Percentiles rank a stretch among this genome's conserved stretches.
These are phyloP conservation scores for Geotrupes spiniger DNA, from an alignment of 2,888 invertebrate genomes.

Conservation along the genomic window DNA sequence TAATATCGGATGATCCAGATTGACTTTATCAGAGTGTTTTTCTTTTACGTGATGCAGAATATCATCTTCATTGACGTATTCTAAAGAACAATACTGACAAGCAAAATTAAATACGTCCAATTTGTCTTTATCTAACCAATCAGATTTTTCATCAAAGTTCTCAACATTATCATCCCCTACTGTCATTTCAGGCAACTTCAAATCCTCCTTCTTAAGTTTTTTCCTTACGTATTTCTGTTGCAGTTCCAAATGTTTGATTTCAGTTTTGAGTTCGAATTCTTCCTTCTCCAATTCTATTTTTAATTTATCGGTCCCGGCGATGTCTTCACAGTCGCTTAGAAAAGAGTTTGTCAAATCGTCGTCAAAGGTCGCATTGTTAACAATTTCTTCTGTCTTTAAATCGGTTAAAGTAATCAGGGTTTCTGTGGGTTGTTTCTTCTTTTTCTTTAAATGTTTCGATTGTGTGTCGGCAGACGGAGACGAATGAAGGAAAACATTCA, in stretches of 20 bases:
- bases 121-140: slow-evolving; percentile 6
- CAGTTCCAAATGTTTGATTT: too few species aligned
- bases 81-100: slow-evolving; percentile 39
- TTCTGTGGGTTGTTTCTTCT: slow-evolving; percentile 10
- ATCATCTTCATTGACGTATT: slow-evolving; percentile 36
- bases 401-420: background rate
- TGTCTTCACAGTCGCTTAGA: background rate
- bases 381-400: background rate
- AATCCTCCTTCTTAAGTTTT: background rate
- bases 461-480: background rate
- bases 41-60: slow-evolving; percentile 36
- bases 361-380: background rate
- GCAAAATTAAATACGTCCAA: slow-evolving; percentile 26
- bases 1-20: slow-evolving; percentile 7
- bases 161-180: slow-evolving; percentile 9
- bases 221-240: background rate
- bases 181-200: slow-evolving; percentile 8
- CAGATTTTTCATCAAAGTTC: slow-evolving; percentile 12
- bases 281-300: background rate
- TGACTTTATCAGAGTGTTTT: slow-evolving; percentile 32
- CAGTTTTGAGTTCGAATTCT: background rate
- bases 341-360: background rate
- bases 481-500: slow-evolving; percentile 35
- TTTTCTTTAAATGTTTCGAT: slow-evolving; percentile 16
- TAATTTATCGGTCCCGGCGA: background rate